phyloP scores from a whole-genome alignment of 2,888 invertebrate genomes.

The Tetropium fuscum region DNA sequence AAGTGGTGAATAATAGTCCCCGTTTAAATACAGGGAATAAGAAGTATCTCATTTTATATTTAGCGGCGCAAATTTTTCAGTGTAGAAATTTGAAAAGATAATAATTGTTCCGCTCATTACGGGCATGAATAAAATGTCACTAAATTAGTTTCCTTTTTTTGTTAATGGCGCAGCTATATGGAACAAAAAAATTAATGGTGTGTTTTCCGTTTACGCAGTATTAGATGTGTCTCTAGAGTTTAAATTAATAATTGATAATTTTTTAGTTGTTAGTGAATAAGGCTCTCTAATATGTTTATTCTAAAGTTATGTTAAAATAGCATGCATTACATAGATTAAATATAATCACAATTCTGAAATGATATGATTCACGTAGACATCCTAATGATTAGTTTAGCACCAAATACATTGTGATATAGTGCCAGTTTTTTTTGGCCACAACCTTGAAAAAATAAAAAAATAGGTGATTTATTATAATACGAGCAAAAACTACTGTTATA shows the following conservation, averaged over 20 bases:
- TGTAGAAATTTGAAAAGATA: slow-evolving; percentile 32
- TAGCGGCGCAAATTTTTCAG: slow-evolving; percentile 31
- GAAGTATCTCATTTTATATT: slow-evolving; percentile 27
- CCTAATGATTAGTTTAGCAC: no score
- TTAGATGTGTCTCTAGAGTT: not conserved
- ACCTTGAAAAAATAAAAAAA: no score
- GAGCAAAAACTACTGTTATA: no score
- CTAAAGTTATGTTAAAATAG: no score
- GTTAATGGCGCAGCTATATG: not conserved
- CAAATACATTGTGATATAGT: no score
- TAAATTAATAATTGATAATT: not conserved
- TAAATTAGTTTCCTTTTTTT: slow-evolving; percentile 7
- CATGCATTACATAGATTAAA: no score
- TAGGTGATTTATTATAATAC: no score
- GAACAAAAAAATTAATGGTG: not conserved
- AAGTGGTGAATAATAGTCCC: slow-evolving; percentile 40
- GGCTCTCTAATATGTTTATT: no score
- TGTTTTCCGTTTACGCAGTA: slow-evolving; percentile 20
- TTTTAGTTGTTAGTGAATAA: no score
- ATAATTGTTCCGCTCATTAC: slow-evolving; percentile 22
- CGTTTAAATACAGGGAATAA: slow-evolving; percentile 28
- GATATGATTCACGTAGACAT: no score
- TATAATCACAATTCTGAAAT: no score
- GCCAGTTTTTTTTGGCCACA: no score
- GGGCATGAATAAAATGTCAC: not conserved